phyloP scores from a whole-genome alignment of 2,113 vertebrate species.

The Peromyscus leucopus region DNA sequence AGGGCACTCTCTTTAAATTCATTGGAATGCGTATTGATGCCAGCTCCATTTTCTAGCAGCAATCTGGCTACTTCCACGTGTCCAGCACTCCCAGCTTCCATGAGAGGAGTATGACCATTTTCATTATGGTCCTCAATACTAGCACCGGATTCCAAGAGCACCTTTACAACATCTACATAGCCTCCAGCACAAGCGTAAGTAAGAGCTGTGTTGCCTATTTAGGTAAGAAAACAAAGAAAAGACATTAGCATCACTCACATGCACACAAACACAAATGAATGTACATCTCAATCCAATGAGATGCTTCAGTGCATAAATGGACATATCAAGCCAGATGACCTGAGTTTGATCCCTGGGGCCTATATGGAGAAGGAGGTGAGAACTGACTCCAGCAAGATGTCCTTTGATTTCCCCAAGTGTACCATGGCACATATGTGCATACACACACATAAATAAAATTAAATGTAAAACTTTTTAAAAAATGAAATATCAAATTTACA shows the following conservation, averaged over 20 bases:
- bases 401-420: not conserved
- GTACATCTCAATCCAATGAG: not conserved
- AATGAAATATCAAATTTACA: constrained; percentile 35
- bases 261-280: not conserved
- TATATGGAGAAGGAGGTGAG: not conserved
- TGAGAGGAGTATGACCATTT: constrained; percentile 98
- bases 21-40: constrained; percentile 99
- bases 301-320: not conserved
- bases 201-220: constrained; percentile 96
- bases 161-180: constrained; percentile 98
- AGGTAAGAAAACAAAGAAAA: not conserved
- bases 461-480: not conserved
- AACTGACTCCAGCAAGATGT: not conserved
- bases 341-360: not conserved
- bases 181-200: constrained; percentile 98
- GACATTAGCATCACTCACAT: constrained; percentile 25
- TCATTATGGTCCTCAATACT: constrained; percentile 99
- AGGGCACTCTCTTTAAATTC: constrained; percentile 99
- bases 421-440: not conserved
- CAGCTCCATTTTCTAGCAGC: constrained; percentile 97
- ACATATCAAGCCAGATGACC: not conserved
- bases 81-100: constrained; percentile 98
- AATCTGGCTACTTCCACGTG: constrained; percentile 98
- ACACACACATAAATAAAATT: not conserved
- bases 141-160: constrained; percentile 97